Evolutionary conservation across 2,113 vertebrate species (phyloP), one percentile per base, ranked within the genome.

Genomic region (Thalassarche chlororhynchos): DNA sequence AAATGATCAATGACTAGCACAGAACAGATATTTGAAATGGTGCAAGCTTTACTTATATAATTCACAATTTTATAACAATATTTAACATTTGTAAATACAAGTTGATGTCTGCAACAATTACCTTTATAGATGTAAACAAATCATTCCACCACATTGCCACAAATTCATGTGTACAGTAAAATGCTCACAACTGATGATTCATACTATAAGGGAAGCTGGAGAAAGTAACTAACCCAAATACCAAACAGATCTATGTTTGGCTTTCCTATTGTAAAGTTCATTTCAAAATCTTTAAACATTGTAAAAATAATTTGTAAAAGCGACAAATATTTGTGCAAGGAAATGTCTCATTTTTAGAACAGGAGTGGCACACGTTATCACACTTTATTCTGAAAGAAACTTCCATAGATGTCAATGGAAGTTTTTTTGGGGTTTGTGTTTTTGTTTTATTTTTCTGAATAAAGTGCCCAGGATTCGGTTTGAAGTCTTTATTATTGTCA

Each of bases 1-100:
- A 97, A 96, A 95, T 89, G 93, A 97, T 78, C 86, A 96, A 92
- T 75, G 85, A 97, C 69, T 93, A 97, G 90, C 47, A 91, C 61
- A 2, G 96, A 95, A 94, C 90, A 95, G 91, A 49, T 57, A 92
- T 75, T 91, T 96, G 88, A 94, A 95, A 97, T 62, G 96, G 91
- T 96, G 95, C 96, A 98, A 97, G 96, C 93, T 97, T 97, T 89
- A 97, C 69, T 97, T 89, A 38, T 49, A 94, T 92, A 69, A 91
- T 87, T 83, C 68, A 94, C 94, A 95, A 86, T 87, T 96, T 81
- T 88, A 96, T 96, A 96, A 97, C 94, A 95, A 95, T 95, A 92
- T 54, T 96, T 93, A 95, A 88, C 93, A 98, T 95, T 96, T 97
- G 95, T 54, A 80, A 96, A 72, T 97, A 95, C 94, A 96, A 71